Percentiles rank a stretch among this genome's conserved stretches.
These are phyloP conservation scores for Mus spretus DNA, from an alignment of 2,797 vertebrate species.

Conservation along the genomic window DNA sequence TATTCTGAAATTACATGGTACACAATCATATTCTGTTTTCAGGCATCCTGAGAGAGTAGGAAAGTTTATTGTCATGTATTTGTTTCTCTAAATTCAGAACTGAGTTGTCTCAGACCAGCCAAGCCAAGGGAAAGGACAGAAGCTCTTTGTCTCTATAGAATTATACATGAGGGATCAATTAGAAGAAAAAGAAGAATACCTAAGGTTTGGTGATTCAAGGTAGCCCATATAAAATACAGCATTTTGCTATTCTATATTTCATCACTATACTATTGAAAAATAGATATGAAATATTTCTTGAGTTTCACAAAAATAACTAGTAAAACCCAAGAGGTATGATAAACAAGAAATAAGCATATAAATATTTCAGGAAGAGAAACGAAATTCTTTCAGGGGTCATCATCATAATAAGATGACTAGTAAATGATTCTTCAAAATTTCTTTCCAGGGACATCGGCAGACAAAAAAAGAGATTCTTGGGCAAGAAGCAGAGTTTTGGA, in stretches of 20 bases:
- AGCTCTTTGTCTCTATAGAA: neutral
- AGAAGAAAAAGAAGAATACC: neutral
- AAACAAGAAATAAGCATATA: neutral
- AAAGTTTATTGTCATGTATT: neutral
- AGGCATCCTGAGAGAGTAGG: neutral
- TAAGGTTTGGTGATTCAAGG: neutral
- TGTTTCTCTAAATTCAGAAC: neutral
- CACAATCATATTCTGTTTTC: neutral
- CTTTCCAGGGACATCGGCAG: too few relatives aligned
- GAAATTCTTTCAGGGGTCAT: neutral
- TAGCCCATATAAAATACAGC: neutral
- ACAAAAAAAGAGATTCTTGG: neutral
- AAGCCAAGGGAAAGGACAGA: neutral
- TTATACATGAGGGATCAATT: conserved; percentile 57
- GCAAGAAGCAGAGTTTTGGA: neutral
- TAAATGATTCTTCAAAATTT: neutral
- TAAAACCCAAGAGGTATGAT: neutral
- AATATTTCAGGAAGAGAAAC: neutral
- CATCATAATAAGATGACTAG: neutral
- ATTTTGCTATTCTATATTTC: neutral
- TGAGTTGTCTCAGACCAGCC: neutral
- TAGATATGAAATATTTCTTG: neutral
- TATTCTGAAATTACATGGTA: neutral
- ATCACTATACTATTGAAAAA: neutral
- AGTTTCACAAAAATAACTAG: neutral